phyloP scores from a whole-genome alignment of 2,888 invertebrate genomes.

The Thera britannica region DNA sequence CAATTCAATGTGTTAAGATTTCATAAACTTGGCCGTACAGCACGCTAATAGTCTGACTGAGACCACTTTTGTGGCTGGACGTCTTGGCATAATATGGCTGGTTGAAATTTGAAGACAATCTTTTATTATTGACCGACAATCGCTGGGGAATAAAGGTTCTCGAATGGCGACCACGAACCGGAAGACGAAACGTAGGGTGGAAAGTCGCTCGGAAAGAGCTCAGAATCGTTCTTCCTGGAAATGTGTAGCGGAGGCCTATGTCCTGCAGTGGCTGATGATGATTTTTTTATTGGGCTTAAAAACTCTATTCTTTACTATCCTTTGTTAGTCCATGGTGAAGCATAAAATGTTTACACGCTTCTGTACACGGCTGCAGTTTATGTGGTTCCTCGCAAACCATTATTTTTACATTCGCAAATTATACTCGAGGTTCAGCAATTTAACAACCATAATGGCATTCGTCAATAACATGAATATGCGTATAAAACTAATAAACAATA shows the following conservation, averaged over 20 bases:
- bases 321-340: constrained; percentile 59
- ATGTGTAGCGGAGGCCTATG: no score
- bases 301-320: constrained; percentile 37
- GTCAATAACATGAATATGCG: constrained; percentile 3
- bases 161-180: no score
- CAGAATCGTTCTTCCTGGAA: no score
- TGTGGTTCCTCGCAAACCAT: constrained; percentile 54
- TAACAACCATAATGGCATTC: constrained; percentile 33
- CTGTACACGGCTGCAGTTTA: constrained; percentile 55
- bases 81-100: constrained; percentile 21
- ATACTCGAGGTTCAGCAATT: constrained; percentile 32
- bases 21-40: constrained; percentile 16
- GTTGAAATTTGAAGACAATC: constrained; percentile 21
- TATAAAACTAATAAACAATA: constrained; percentile 5
- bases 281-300: constrained; percentile 31
- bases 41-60: constrained; percentile 7
- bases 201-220: no score
- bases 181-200: no score
- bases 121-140: no score
- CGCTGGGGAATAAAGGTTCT: no score
- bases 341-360: constrained; percentile 65
- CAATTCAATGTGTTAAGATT: constrained; percentile 25
- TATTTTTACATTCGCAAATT: constrained; percentile 59
- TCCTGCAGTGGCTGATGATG: no score
- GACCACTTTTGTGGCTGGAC: constrained; percentile 17